Evolutionary conservation across 35 echinoderm and acorn worm genomes (phyloP), one percentile per base, ranked within the genome.

Genomic region (Strongylocentrotus purpuratus): DNA sequence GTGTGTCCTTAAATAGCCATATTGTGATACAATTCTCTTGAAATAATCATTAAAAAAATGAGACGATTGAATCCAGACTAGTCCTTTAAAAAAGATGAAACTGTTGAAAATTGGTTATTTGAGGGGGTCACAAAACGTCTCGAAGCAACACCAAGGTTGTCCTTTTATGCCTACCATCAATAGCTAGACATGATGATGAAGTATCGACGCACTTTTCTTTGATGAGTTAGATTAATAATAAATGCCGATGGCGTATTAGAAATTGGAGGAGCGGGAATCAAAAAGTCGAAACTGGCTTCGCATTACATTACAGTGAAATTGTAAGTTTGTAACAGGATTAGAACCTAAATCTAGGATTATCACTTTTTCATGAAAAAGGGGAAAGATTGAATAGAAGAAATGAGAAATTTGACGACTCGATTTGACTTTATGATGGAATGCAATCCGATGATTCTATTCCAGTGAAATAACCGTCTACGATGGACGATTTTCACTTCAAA

Each of bases 141-240:
- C 61, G 18, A 70, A 70, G 61, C 61, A 70, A 70, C 17, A 70
- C 61, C 61, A 70, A 70, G 61, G 61, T 70, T 70, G 61, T 70
- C 61, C 61, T 70, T 70, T 70, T 70, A 70, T 70, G 17, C 61
- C 61, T 22, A 22, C 15, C 25, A 5, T 70, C 61, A 70, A 70
- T 70, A 70, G 61, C 61, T 33, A 88, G 87, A 88, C 87, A 88
- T 33, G 87, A 88, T 88, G 87, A 88, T 46, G 87, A 88, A 88
- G 32, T 88, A 88, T 41, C 20, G 87, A 10, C 87, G 87, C 87
- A 88, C 87, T 88, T 88, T 46, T 33, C 87, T 88, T 88, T 88
- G 10, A 88, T 35, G 61, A 18, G 61, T 70, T 70, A 70, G 61
- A 70, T 70, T 70, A 70, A 70, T 10, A 55, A 55, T 70, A 70